Conservation (phyloP, 2,797 vertebrate species). For the Triplophysa yarkandensis region DNA sequence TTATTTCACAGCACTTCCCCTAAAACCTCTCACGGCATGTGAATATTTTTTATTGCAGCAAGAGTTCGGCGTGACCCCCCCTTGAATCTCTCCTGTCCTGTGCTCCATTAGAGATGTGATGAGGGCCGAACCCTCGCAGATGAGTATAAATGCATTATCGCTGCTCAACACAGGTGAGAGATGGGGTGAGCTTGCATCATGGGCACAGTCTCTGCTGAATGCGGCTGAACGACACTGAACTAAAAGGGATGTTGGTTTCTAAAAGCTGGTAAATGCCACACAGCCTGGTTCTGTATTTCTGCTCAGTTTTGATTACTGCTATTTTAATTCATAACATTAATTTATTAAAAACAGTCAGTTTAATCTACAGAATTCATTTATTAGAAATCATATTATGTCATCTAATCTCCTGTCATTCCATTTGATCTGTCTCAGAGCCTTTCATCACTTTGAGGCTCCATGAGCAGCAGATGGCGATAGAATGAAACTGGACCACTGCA, state of each 20-base stretch:
- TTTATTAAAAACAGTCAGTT: no score
- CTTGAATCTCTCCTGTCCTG: conserved; percentile 30
- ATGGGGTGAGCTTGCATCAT: conserved; percentile 25
- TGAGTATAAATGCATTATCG: conserved; percentile 56
- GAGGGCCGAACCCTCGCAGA: conserved; percentile 49
- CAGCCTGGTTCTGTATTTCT: background rate
- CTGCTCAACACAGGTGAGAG: conserved; percentile 46
- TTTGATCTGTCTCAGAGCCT: background rate
- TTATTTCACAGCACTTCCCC: conserved; percentile 1
- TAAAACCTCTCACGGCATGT: conserved; percentile 2
- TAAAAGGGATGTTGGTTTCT: conserved; percentile 26
- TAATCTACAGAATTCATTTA: background rate
- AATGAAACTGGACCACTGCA: conserved; percentile 41
- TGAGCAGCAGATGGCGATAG: conserved; percentile 51
- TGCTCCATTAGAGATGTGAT: conserved; percentile 56
- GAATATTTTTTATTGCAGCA: conserved; percentile 43
- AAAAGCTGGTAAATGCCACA: conserved; percentile 26
- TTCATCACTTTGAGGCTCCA: background rate
- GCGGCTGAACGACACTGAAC: conserved; percentile 35
- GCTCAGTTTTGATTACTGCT: background rate
- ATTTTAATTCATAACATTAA: background rate
- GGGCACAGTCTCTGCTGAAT: conserved; percentile 31
- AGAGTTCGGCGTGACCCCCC: conserved; percentile 39
- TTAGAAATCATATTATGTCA: background rate
- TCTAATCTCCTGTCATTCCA: background rate